These are phyloP conservation scores for Sylvilagus bachmani DNA, from an alignment of 2,113 vertebrate genomes.

Conservation along the genomic window DNA sequence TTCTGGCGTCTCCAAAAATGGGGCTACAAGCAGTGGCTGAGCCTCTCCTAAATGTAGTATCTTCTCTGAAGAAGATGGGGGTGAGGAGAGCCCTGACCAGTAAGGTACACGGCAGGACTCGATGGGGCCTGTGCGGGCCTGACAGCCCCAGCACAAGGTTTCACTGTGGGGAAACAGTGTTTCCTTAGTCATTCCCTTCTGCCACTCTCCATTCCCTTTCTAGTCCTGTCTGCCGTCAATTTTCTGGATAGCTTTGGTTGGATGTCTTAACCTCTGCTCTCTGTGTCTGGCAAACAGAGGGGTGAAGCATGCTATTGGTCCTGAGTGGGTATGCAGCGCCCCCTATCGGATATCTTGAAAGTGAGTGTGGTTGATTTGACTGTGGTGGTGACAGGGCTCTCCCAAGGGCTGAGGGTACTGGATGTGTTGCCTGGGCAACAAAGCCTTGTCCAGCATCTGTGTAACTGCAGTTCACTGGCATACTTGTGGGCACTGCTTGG, in stretches of 20 bases:
- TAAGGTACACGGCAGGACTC: background rate
- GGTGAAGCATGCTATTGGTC: background rate
- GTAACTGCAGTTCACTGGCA: background rate
- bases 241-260: background rate
- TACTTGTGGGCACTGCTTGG: background rate
- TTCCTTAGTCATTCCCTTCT: background rate
- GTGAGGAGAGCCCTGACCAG: background rate
- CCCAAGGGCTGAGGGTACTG: background rate
- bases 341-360: conserved; percentile 36
- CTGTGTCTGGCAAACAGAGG: background rate
- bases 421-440: background rate
- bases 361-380: background rate
- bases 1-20: background rate
- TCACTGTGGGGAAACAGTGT: background rate
- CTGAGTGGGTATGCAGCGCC: background rate
- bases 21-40: background rate
- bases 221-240: background rate
- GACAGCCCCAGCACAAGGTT: background rate
- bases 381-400: background rate
- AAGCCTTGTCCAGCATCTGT: background rate
- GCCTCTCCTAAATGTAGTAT: background rate
- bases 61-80: conserved; percentile 23
- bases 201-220: background rate
- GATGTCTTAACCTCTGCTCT: background rate
- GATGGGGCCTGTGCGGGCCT: background rate